Evolutionary conservation across 2,888 invertebrate species (phyloP), one percentile per base, ranked within the genome.

Genomic region (Timema cristinae): DNA sequence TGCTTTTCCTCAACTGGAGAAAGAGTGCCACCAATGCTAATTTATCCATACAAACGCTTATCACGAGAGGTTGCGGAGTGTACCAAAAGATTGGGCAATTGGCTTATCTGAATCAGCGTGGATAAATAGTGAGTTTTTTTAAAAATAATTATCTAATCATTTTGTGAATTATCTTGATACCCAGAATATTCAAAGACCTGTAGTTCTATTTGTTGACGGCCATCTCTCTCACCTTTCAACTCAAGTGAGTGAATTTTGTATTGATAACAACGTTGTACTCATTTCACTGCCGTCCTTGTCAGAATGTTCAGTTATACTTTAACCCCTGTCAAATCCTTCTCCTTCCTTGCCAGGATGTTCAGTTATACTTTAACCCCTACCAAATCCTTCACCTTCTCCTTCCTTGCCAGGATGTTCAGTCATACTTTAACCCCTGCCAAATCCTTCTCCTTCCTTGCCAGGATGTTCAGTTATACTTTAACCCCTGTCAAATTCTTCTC

Each of bases 11-110:
- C 82, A 10, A 69, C 77, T 73, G 81, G 80, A 56, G 72, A 74
- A 56, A 72, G 78, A 49, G 78, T 77, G 6, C 81, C 81, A 63
- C 80, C 81, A 48, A 79, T 81, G 78, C 76, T 82, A 6, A 78
- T 82, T 50, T 81, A 79, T 76, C 79, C 80, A 0, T 79, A 81
- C 74, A 78, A 80, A 76, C 75, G 81, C 71, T 73, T 81, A 50
- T 79, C 80, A 11, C 70, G 72, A 50, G 78, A 80, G n/a, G 80
- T 82, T 72, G 76, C 77, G 0, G 74, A 76, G 76, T 48, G 76
- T 81, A 71, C 80, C 81, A 63, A 16, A 63, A 16, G 63, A 63
- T 48, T 63, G 63, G 63, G 63, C 16, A 15, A 63, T 63, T 63
- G 63, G 16, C 5, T 13, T 63, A 13, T 15, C 63, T 63, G 63